Evolutionary conservation across 1,140 invertebrate genomes (phyloP), one percentile per base, ranked within the genome.

Genomic region (Rhizoglyphus robini): DNA sequence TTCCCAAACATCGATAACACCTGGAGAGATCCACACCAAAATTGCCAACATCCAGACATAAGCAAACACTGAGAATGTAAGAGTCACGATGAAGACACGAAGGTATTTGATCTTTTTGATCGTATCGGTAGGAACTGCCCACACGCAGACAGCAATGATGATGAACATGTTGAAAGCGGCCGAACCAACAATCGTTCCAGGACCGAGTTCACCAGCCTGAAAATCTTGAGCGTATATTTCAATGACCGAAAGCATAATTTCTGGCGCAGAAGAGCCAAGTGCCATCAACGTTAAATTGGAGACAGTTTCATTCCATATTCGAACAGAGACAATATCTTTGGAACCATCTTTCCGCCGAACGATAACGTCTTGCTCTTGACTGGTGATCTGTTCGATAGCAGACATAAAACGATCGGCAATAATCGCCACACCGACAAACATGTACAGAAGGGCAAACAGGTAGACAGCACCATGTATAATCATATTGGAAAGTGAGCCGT

Each of bases 31-130:
- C 4, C 91, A 83, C 3, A 88, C 85, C 8, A 99, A 80, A 70
- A 99, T 98, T n/a, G 95, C 73, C 76, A 96, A 98, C 3, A 99
- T 79, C 96, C 96, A 99, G n/a, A 99, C 84, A 75, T 99, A 99
- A 13, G 96, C 96, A 74, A 99, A 97, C 27, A 99, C 83, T 63
- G 93, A 97, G 90, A 94, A 98, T 2, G 86, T 84, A 8, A 95
- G 92, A 0, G 96, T 99, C n/a, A 99, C 90, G 73, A 96, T 88
- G 77, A 99, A 99, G 30, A 99, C 96, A 27, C 93, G 80, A 62
- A 99, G 79, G 79, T 99, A 95, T 75, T 97, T 97, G 65, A 99
- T 97, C 73, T 67, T 65, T 0, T 95, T 79, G 18, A 86, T 83
- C 77, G 97, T 90, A 18, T 86, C 88, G 65, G 84, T 81, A 0